phyloP scores from a whole-genome alignment of 2,797 vertebrate genomes.

The Centropyge bicolor region DNA sequence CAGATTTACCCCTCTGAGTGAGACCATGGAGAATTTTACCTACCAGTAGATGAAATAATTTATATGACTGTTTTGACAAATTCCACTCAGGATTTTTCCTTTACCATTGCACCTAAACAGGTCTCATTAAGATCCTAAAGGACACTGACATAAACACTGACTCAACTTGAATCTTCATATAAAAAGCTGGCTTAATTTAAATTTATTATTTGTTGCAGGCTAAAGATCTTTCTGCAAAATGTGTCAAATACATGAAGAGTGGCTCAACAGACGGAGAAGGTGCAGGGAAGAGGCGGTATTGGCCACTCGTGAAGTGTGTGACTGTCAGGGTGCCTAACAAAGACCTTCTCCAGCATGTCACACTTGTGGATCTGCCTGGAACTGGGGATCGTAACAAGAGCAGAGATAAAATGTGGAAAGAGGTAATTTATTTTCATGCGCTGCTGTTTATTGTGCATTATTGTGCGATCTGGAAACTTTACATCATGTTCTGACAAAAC shows the following conservation, averaged over 20 bases:
- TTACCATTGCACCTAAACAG: background rate
- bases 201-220: background rate
- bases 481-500: background rate
- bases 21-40: no score
- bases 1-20: no score
- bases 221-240: background rate
- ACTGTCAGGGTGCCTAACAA: constrained; percentile 65
- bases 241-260: background rate
- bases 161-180: background rate
- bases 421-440: constrained; percentile 41
- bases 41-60: no score
- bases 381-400: constrained; percentile 75
- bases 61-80: no score
- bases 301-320: constrained; percentile 78
- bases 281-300: no score
- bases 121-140: no score
- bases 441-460: no score
- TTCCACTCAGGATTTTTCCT: no score
- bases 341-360: constrained; percentile 64
- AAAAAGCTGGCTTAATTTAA: no score
- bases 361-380: constrained; percentile 77
- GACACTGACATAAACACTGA: background rate
- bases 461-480: background rate
- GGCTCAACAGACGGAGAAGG: background rate
- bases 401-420: constrained; percentile 76